Conservation (phyloP, 2,888 invertebrate species). For the Antheraea assamensis region DNA sequence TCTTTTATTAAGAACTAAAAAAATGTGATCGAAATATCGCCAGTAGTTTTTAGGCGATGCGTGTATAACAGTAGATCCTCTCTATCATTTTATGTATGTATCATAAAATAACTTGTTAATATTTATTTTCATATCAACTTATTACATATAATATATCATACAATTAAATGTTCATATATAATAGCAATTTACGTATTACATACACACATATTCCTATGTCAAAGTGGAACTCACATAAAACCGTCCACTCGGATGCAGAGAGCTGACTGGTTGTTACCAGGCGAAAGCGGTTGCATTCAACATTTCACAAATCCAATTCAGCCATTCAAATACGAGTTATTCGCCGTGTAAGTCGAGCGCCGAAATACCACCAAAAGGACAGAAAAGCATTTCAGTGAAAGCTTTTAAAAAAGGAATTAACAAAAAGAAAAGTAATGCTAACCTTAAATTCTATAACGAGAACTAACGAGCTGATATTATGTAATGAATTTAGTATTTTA, state of each 20-base stretch:
- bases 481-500: no score
- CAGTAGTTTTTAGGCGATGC: no score
- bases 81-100: no score
- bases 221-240: neutral
- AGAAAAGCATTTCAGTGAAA: neutral
- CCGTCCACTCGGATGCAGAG: neutral
- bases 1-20: no score
- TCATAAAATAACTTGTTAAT: no score
- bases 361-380: neutral
- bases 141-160: no score
- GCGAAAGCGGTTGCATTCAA: neutral
- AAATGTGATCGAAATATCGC: no score
- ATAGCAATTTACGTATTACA: neutral
- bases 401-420: neutral
- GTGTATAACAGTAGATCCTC: no score
- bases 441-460: neutral
- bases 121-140: no score
- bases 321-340: constrained; percentile 15
- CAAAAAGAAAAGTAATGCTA: neutral
- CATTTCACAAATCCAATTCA: constrained; percentile 10
- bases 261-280: neutral
- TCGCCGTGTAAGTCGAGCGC: constrained; percentile 7
- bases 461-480: neutral
- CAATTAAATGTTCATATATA: neutral
- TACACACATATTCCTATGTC: neutral